Evolutionary conservation across 1,140 invertebrate species (phyloP), one percentile per base, ranked within the genome.

Genomic region (Zaprionus tsacasi): DNA sequence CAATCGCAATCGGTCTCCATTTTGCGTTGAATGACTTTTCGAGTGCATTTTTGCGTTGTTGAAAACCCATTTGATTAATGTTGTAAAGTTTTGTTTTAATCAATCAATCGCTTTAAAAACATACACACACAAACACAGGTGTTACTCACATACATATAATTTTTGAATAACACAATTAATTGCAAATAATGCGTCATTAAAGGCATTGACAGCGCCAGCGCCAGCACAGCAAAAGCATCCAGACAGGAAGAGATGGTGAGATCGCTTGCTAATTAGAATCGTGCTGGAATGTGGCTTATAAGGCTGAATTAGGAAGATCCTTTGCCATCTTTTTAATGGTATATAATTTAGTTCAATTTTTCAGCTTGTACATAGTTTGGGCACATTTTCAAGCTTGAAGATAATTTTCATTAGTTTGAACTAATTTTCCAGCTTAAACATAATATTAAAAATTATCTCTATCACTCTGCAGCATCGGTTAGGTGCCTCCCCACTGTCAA

Each of bases 41-140:
- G 77, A 87, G 82, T 64, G 27, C 43, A 64, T 25, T 64, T 68
- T 63, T 52, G 66, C 45, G 66, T 58, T 55, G 72, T 15, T 68
- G 76, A 76, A 78, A 78, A 76, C 60, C 69, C 69, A 64, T 56
- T 70, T 88, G 83, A 83, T 88, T 82, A 80, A 87, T 87, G 85
- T 75, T 79, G 80, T 80, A 83, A 83, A 83, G 61, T 78, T 80
- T 79, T 76, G 61, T 60, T 71, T 77, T 64, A 66, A 88, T 87
- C 82, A 83, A 87, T 87, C 48, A 63, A 45, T 45, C 21, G 43
- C 61, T 60, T 43, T 48, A 57, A 21, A 30, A 52, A 68, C 17
- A 36, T 25, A 57, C 59, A 64, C 27, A 70, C 54, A 43, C 11
- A 57, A 10, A 48, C 10, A 11, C 8, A 48, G 11, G 15, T 25